These are phyloP conservation scores for Mesitornis unicolor DNA, from an alignment of 2,113 vertebrate species.

Conservation along the genomic window DNA sequence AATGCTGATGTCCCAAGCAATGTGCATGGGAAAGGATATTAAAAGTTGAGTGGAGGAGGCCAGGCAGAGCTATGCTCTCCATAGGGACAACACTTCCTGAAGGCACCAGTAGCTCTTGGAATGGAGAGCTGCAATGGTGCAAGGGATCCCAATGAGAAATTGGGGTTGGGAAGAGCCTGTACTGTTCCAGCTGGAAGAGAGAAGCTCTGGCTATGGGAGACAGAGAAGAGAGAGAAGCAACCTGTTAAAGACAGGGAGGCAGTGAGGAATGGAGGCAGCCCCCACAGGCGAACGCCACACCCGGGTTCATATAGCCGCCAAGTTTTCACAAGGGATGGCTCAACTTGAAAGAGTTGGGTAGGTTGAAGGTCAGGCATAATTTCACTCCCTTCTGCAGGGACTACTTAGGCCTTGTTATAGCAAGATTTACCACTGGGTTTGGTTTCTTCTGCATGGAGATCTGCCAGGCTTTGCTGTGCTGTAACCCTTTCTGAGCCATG, in stretches of 20 bases:
- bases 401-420: constrained; percentile 35
- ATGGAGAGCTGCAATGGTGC: neutral
- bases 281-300: neutral
- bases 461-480: neutral
- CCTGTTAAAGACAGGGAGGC: constrained; percentile 2
- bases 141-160: neutral
- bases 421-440: constrained; percentile 49
- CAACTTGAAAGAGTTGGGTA: constrained; percentile 54
- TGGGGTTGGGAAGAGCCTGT: neutral
- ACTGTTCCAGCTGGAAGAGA: neutral
- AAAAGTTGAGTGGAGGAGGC: neutral
- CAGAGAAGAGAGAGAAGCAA: neutral
- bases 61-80: neutral
- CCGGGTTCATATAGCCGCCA: neutral
- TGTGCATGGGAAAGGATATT: constrained; percentile 21
- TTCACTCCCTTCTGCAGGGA: constrained; percentile 51
- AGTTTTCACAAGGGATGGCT: constrained; percentile 34
- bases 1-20: neutral
- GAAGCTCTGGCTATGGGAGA: neutral
- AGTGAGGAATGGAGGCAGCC: neutral
- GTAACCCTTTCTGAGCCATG: neutral
- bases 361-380: constrained; percentile 15
- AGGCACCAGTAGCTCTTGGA: neutral
- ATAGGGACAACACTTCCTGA: neutral
- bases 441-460: constrained; percentile 7